A percentile compares a stretch with the other conserved stretches of the same genome.
Conservation (phyloP, 2,113 vertebrate genomes). For the Spizaetus ornatus region DNA sequence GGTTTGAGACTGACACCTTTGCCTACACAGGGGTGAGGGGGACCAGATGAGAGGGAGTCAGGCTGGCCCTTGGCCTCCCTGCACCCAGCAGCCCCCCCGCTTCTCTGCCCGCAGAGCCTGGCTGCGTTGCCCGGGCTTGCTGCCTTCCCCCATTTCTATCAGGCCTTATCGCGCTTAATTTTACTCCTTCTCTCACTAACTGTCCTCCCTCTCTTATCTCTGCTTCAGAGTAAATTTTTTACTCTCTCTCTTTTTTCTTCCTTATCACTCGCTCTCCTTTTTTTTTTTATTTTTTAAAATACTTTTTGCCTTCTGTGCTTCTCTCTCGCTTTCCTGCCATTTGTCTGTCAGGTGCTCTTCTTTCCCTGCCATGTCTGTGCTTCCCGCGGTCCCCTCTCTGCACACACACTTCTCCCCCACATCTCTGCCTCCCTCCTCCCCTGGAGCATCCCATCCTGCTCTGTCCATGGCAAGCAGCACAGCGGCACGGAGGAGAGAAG, state of each 20-base stretch:
- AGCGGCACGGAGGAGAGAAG: background rate
- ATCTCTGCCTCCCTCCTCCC: background rate
- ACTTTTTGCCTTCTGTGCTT: background rate
- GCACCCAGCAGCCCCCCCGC: fast-evolving
- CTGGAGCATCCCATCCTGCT: background rate
- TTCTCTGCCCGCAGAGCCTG: fast-evolving
- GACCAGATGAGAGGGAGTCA: background rate
- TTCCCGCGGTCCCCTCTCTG: background rate
- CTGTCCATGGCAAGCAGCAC: fast-evolving
- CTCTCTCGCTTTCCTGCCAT: background rate
- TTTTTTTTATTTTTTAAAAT: background rate
- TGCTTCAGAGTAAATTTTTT: conserved; percentile 35
- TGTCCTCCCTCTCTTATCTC: conserved; percentile 43
- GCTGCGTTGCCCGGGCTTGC: background rate
- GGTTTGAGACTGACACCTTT: background rate
- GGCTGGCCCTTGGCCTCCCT: background rate
- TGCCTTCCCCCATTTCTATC: background rate
- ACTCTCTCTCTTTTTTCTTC: conserved; percentile 1
- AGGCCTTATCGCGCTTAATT: conserved; percentile 12
- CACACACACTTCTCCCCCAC: background rate
- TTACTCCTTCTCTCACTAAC: conserved; percentile 30
- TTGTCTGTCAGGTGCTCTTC: background rate
- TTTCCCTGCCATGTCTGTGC: background rate
- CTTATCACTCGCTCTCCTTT: background rate
- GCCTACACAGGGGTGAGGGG: background rate